Conservation (phyloP, 2,113 vertebrate genomes). For the Tupaia tana region DNA sequence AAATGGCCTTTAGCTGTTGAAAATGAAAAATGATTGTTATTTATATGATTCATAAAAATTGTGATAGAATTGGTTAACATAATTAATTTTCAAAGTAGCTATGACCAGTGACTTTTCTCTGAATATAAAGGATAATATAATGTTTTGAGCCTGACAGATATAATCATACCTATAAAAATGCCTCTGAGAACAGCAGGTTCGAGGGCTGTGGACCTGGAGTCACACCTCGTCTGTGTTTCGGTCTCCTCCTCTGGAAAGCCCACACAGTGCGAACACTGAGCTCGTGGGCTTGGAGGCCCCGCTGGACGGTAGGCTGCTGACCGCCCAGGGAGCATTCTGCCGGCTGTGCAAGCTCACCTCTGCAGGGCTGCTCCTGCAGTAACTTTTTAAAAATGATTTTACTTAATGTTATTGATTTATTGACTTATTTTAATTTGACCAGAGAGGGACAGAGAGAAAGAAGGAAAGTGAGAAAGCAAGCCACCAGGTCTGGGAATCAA, state of each 20-base stretch:
- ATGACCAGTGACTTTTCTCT: neutral
- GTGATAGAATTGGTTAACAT: neutral
- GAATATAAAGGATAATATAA: neutral
- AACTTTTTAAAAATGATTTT: neutral
- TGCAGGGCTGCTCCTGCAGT: neutral
- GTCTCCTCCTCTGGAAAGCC: neutral
- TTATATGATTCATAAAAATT: neutral
- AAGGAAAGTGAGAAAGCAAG: no score
- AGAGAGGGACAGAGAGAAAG: no score
- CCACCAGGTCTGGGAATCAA: no score
- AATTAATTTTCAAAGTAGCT: neutral
- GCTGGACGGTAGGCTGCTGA: neutral
- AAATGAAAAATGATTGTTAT: neutral
- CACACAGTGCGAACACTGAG: no score
- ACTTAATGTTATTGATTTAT: no score
- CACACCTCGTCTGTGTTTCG: neutral
- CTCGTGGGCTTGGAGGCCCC: neutral
- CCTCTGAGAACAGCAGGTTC: neutral
- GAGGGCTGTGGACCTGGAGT: neutral
- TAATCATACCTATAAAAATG: neutral
- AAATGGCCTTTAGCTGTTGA: neutral
- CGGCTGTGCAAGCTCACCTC: neutral
- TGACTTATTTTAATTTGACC: no score
- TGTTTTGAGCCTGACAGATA: neutral
- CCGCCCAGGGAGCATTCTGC: neutral